A percentile compares a stretch with the other conserved stretches of the same genome.
These are phyloP conservation scores for Lasioglossum zephyrum DNA, from an alignment of 2,888 invertebrate species.

Conservation along the genomic window DNA sequence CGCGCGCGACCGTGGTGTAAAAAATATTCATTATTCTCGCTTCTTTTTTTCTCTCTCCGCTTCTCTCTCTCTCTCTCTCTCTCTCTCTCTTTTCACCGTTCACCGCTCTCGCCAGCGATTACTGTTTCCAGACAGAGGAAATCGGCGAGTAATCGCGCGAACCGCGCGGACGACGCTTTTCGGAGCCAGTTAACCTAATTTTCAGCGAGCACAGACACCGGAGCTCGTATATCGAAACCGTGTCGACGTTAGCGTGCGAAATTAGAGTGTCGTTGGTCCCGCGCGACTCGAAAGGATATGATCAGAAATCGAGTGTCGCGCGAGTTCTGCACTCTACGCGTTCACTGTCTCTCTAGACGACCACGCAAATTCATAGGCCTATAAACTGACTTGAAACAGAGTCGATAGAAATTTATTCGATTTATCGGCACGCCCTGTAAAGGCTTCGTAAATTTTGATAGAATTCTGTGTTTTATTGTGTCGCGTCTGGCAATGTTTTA, in stretches of 20 bases:
- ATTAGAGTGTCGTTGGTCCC: background rate
- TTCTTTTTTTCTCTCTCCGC: background rate
- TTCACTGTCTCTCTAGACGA: background rate
- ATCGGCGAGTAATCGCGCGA: constrained; percentile 15
- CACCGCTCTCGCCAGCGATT: constrained; percentile 32
- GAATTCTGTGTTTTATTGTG: background rate
- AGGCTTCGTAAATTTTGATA: background rate
- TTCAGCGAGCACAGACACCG: background rate
- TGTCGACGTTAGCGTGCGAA: background rate
- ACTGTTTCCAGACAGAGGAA: constrained; percentile 24
- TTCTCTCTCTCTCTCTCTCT: background rate
- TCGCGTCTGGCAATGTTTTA: background rate
- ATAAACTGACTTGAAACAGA: background rate
- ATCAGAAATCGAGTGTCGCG: background rate
- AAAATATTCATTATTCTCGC: constrained; percentile 27
- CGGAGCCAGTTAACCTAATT: background rate
- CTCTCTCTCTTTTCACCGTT: background rate
- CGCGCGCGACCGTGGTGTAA: constrained; percentile 31
- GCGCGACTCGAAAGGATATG: background rate
- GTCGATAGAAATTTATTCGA: background rate
- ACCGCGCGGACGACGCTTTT: background rate
- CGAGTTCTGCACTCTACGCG: background rate
- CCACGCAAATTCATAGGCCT: background rate
- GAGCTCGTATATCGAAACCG: background rate
- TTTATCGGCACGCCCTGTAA: background rate